A percentile compares a stretch with the other conserved stretches of the same genome.
These are phyloP conservation scores for Symphodus melops DNA, from an alignment of 2,113 vertebrate genomes.

Conservation along the genomic window DNA sequence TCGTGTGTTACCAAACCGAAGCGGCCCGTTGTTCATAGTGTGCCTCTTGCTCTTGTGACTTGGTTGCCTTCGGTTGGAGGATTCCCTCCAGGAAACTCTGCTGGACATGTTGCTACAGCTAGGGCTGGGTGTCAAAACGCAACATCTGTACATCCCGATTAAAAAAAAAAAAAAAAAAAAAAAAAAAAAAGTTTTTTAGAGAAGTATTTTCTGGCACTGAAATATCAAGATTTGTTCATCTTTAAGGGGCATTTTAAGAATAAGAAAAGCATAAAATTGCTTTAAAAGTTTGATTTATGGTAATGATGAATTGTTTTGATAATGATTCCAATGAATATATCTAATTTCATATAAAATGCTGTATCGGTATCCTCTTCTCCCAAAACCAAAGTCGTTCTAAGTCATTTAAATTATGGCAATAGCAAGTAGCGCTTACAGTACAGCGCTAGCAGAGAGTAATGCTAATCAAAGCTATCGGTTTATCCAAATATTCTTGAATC, in stretches of 20 bases:
- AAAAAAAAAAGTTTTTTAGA: slow-evolving; percentile 11
- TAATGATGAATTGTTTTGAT: too few relatives aligned
- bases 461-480: too few relatives aligned
- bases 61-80: slow-evolving; percentile 30
- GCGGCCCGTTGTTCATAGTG: slow-evolving; percentile 52
- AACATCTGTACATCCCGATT: background rate
- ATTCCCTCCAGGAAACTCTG: slow-evolving; percentile 22
- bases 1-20: slow-evolving; percentile 49
- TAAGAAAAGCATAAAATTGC: too few relatives aligned
- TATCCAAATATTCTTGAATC: background rate
- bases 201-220: slow-evolving; percentile 34
- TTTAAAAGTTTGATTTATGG: too few relatives aligned
- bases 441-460: too few relatives aligned
- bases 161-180: background rate
- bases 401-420: too few relatives aligned
- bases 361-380: background rate
- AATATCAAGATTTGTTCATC: slow-evolving; percentile 15
- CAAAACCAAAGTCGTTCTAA: too few relatives aligned
- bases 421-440: too few relatives aligned
- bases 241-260: slow-evolving; percentile 33
- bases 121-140: slow-evolving; percentile 51
- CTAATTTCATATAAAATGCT: background rate
- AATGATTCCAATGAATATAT: too few relatives aligned
- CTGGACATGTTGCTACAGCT: slow-evolving; percentile 44
- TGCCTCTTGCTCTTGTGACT: slow-evolving; percentile 65